Base-by-base conservation (phyloP, 2,888 invertebrate genomes). In the Drosophila pseudotalamancana region DNA sequence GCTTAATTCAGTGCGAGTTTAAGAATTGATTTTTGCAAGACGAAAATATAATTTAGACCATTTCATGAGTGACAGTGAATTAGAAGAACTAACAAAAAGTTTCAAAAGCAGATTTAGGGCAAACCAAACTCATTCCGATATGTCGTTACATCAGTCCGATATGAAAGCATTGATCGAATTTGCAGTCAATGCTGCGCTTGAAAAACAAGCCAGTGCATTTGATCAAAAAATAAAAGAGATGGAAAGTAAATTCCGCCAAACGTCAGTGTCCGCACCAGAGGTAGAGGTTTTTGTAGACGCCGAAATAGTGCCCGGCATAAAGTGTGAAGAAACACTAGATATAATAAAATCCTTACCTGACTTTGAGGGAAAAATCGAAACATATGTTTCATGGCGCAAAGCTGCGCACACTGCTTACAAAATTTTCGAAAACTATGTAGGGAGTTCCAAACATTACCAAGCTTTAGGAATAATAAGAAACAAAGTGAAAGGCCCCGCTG, bases 361-460 rank as follows among this genome's bases (percentile, higher is more conserved):
- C 4, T 45, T 45, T 14, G 29, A 21, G 9, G 29, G 37, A 6
- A 46, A 37, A 31, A 4, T 34, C 3, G 37, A 45, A 18, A 29
- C 8, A 9, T 54, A 54, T 8, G 35, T 29, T 14, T 54, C 45
- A 11, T 54, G 19, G 21, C 14, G 45, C 0, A 35, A 9, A 42
- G 32, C 53, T 8, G 32, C 31, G 6, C 12, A 14, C 0, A 6
- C 9, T 39, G 48, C 46, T 6, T 40, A 48, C 25, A 56, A 40
- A 25, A 2, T 14, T 4, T 48, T 25, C 19, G 19, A 48, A 9
- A 11, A 19, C 0, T 40, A 25, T 37, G 6, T 1, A 8, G 25
- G 39, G 9, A 35, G 42, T n/a, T 35, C 27, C 8, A 49, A 42
- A 35, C 34, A 57, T 12, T 49, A 35, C 6, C 42, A 49, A 9